Percentiles rank a stretch among this genome's conserved stretches.
Evolutionary conservation across 1,140 invertebrate species (phyloP).

Genomic region (Phocides pigmalion): DNA sequence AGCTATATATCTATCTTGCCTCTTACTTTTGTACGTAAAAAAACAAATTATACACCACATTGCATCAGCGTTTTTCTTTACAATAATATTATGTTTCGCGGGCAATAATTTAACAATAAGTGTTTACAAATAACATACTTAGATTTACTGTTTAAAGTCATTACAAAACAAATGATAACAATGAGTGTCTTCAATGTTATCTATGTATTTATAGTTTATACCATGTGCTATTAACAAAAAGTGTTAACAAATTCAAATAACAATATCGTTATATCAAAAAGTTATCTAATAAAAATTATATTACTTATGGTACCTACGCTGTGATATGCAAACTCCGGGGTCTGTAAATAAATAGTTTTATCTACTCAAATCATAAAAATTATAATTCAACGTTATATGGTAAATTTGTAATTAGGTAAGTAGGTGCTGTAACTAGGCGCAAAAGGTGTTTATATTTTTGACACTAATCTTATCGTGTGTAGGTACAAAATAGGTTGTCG

Average conservation of each 20-base stretch:
- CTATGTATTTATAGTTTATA: conserved; percentile 14
- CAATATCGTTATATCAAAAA: conserved; percentile 37
- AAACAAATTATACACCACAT: conserved; percentile 9
- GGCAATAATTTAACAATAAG: conserved; percentile 11
- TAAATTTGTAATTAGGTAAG: conserved; percentile 6
- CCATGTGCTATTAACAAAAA: conserved; percentile 30
- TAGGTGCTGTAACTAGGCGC: conserved; percentile 1
- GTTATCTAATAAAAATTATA: conserved; percentile 36
- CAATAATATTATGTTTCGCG: neutral
- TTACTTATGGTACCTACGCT: conserved; percentile 35
- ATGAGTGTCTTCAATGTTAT: conserved; percentile 14
- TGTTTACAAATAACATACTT: neutral
- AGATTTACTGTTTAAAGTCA: conserved; percentile 15
- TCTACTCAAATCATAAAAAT: conserved; percentile 16
- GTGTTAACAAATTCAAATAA: conserved; percentile 31
- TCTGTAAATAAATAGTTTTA: conserved; percentile 24
- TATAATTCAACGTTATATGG: neutral
- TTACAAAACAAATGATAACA: conserved; percentile 30
- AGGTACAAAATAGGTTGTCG: neutral
- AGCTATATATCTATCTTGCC: conserved; percentile 72
- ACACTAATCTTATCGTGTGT: neutral
- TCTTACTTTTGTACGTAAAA: conserved; percentile 47
- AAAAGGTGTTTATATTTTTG: neutral
- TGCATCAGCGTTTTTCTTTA: conserved; percentile 14
- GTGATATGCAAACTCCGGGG: conserved; percentile 35